Percentiles rank a stretch among this genome's conserved stretches.
Conservation (phyloP, 2,888 invertebrate genomes). For the Cephonodes hylas region DNA sequence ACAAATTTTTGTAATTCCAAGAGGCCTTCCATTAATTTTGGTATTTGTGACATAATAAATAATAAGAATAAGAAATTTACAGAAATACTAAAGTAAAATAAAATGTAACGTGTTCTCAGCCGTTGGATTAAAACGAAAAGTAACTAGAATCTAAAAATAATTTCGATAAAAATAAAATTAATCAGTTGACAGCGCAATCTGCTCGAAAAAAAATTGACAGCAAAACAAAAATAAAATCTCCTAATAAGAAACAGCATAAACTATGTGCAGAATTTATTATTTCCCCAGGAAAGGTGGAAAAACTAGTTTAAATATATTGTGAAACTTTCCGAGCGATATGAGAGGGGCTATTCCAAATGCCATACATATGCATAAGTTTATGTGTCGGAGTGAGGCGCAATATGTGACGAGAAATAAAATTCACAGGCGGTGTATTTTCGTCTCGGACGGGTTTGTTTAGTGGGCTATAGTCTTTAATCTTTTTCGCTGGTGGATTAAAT, state of each 20-base stretch:
- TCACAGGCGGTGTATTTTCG: background rate
- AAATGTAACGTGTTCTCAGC: too few species aligned
- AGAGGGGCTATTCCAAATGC: background rate
- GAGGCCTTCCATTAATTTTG: too few species aligned
- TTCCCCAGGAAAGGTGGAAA: background rate
- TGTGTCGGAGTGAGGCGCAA: background rate
- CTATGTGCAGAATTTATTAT: background rate
- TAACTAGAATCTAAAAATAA: too few species aligned
- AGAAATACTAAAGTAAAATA: too few species aligned
- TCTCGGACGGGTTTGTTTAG: background rate
- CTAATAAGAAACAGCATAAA: background rate
- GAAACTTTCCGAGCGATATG: background rate
- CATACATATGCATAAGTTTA: background rate
- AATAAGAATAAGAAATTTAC: too few species aligned
- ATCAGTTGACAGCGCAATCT: too few species aligned
- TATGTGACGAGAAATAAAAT: conserved; percentile 11
- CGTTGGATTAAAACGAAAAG: too few species aligned
- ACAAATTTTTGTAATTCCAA: too few species aligned
- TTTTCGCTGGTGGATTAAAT: too few species aligned
- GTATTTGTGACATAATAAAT: too few species aligned
- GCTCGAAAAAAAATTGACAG: too few species aligned
- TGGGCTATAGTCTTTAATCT: background rate
- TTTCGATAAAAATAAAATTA: too few species aligned
- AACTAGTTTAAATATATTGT: background rate
- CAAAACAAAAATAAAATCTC: background rate